Base-by-base conservation (phyloP, 37 sponge, comb jelly and placozoan species). In the Oscarella lobularis region DNA sequence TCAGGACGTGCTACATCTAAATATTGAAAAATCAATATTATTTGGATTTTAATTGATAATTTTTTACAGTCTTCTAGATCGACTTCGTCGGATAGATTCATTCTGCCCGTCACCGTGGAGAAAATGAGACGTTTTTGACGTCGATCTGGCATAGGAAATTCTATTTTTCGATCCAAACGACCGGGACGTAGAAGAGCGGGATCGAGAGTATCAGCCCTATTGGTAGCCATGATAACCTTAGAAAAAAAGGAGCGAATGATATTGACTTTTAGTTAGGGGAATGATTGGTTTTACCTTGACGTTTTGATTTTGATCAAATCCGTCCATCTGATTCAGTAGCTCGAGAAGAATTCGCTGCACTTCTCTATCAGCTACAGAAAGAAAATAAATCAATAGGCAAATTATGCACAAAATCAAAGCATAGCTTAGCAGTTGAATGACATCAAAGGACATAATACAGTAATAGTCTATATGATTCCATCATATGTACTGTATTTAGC, bases 31-130 rank as follows among this genome's bases (percentile, higher is more conserved):
- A 48, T 48, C 60, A 48, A 48, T 48, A 48, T 20, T 48, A 48
- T 27, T 48, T 48, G 20, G 20, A n/a, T n/a, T n/a, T 48, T 27
- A 48, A 48, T 48, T 48, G 60, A 32, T 33, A 35, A 66, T 20
- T 71, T 76, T 84, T 85, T 90, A 86, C 84, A 96, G 41, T 96
- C 98, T 76, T 96, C 98, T 34, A 96, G 69, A 72, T 96, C 98
- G 30, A 96, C 93, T 74, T 96, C 98, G 6, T 96, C 98, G n/a
- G 98, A 96, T 32, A 96, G 82, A 68, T 96, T 96, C 98, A 96
- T 96, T 78, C 90, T 89, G 29, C 75, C 48, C 20, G 98, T 96
- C 67, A 96, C 85, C 14, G 98, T 96, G 30, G 88, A 87, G 75
- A 96, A 96, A 35, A 96, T 81, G 38, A 96, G 68, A 38, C 98